These are phyloP conservation scores for Orientallactaga bullata DNA, from an alignment of 2,113 vertebrate species.

Conservation along the genomic window DNA sequence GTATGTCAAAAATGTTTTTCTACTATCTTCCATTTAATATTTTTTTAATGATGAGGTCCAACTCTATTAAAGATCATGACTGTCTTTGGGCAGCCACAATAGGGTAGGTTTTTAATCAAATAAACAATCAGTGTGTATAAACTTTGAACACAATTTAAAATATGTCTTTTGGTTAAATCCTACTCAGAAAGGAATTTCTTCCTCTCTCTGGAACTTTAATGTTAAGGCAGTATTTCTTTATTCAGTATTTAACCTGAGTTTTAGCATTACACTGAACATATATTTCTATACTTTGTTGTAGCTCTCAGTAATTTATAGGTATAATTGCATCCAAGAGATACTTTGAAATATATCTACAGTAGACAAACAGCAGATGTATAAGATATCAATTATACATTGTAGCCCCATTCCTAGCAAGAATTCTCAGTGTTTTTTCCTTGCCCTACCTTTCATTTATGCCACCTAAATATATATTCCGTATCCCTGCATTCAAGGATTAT, in stretches of 20 bases:
- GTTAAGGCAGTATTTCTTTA: neutral
- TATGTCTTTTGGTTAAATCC: neutral
- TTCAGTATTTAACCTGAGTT: slow-evolving; percentile 1
- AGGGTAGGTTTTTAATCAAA: neutral
- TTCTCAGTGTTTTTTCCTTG: neutral
- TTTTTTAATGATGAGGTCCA: slow-evolving; percentile 15
- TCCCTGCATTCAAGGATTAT: neutral
- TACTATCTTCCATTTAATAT: neutral
- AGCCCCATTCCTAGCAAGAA: neutral
- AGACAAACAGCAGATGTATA: neutral
- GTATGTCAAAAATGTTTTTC: slow-evolving; percentile 35
- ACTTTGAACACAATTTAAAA: slow-evolving; percentile 26
- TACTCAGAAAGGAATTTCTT: neutral
- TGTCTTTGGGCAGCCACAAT: neutral
- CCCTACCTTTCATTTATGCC: neutral
- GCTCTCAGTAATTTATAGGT: neutral
- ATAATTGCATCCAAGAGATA: neutral
- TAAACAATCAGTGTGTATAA: slow-evolving; percentile 14
- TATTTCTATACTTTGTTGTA: slow-evolving; percentile 30
- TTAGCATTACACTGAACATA: slow-evolving; percentile 9
- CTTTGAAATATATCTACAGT: neutral
- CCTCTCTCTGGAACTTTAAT: neutral
- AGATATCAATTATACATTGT: neutral
- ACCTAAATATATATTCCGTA: neutral
- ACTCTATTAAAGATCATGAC: neutral